Evolutionary conservation across 2,797 vertebrate genomes (phyloP), one percentile per base, ranked within the genome.

Genomic region (Dipus sagitta): DNA sequence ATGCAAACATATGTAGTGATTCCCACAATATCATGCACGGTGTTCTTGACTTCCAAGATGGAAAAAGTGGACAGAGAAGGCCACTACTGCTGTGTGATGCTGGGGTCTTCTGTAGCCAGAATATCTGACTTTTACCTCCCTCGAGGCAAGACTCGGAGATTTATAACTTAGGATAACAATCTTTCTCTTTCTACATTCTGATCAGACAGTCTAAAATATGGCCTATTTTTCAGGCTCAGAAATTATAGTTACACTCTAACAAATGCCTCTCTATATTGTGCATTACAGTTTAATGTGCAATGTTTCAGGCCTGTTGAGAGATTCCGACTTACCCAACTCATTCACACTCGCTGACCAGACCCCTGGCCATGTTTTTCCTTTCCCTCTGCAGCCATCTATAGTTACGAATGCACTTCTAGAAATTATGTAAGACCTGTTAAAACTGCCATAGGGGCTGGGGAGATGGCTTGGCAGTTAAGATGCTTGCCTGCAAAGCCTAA

Each of bases 1-100:
- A 80, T 72, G 52, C 26, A 80, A 92, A 81, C 54, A 80, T 62
- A 58, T 47, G 90, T 54, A 86, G 54, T 86, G 76, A 62, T 77
- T 58, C 24, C n/a, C 67, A 80, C 26, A n/a, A 47, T 88, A 84
- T 60, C 76, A 24, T 75, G 30, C 75, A 90, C 54, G 11, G 52
- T 74, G 67, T 78, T 81, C 54, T 52, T 42, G 13, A 74, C n/a
- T 93, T 93, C 24, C 72, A 84, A 95, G 95, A 84, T 68, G 60
- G 74, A 95, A 84, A 77, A 78, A 81, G 42, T 86, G 79, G 54
- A 79, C 21, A 79, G 6, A 47, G 79, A 82, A 21, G 38, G 58
- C 10, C 8, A 64, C 10, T 38, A 30, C 6, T 74, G 15, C 6
- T 65, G 21, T 34, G 47, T 88, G n/a, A 71, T 24, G 17, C 58